phyloP scores from a whole-genome alignment of 2,888 invertebrate species.

The Ornithoptera priamus region DNA sequence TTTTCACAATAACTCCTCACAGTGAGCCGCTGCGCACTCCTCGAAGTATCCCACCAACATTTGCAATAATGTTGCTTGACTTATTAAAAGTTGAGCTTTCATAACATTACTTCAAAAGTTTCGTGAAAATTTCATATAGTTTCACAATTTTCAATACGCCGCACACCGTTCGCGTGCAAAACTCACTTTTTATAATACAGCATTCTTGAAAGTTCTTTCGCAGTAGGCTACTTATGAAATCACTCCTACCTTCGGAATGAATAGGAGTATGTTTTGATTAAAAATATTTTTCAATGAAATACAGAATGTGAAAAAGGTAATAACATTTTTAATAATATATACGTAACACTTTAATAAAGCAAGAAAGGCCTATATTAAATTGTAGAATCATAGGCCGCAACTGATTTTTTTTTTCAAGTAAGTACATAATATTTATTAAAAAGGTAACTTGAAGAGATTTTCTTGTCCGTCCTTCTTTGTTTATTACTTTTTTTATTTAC shows the following conservation, averaged over 20 bases:
- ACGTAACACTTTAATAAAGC: too few species aligned
- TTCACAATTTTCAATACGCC: conserved; percentile 25
- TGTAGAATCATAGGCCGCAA: too few species aligned
- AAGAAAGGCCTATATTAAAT: too few species aligned
- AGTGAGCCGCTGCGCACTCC: conserved; percentile 18
- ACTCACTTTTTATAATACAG: conserved; percentile 14
- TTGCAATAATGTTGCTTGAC: conserved; percentile 24
- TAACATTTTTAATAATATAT: too few species aligned
- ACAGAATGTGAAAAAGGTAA: background rate
- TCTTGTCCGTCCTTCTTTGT: too few species aligned
- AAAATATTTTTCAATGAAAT: background rate
- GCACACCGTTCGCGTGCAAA: background rate
- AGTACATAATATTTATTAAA: too few species aligned
- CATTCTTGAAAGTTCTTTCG: conserved; percentile 21
- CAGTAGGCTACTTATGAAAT: conserved; percentile 9
- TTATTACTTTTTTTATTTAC: too few species aligned
- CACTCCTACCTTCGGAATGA: conserved; percentile 14
- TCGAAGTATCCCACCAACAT: conserved; percentile 19
- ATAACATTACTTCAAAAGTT: conserved; percentile 23
- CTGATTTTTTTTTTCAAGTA: too few species aligned
- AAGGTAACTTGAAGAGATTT: too few species aligned
- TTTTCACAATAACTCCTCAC: conserved; percentile 14
- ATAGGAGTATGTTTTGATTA: conserved; percentile 3
- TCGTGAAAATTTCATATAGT: conserved; percentile 19
- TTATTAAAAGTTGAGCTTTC: conserved; percentile 28